Evolutionary conservation across 37 sponge, comb jelly and placozoan genomes (phyloP), one percentile per base, ranked within the genome.

Genomic region (Ianthella basta): DNA sequence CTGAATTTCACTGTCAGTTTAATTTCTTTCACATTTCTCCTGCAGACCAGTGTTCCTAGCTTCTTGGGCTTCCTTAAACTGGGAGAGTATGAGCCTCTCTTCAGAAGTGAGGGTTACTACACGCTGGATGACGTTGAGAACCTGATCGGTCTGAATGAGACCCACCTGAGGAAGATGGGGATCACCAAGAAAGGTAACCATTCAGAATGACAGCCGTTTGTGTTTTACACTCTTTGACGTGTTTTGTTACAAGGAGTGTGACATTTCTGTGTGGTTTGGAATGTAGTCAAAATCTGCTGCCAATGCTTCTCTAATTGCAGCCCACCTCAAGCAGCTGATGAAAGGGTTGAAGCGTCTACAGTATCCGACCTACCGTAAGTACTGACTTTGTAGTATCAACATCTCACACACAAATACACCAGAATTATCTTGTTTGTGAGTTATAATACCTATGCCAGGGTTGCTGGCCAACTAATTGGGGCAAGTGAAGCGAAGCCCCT

Each of bases 121-220:
- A 60, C 61, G 0, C 69, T 57, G 27, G 72, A 66, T n/a, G 95
- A 94, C 56, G 54, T 94, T 15, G 88, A 89, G 66, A 91, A 89
- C 36, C 72, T 94, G 59, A 84, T 86, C n/a, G 86, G 67, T 0
- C 80, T 94, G 32, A 77, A 39, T 38, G 86, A 86, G 30, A 35
- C 75, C 0, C 85, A 94, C 18, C 41, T 94, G 80, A 83, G 37
- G n/a, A 1, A n/a, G 25, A 91, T 94, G 84, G 95, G 95, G 38
- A 84, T 94, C 4, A 82, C 53, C 24, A 94, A 85, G 67, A 86
- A 85, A 61, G 95, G 95, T 88, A 12, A 70, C 4, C 24, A 44
- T 3, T 44, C 50, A 44, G n/a, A 44, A 44, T 30, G 27, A 6
- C 35, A 36, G 35, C 35, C 33, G 36, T 73, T 30, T 73, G 59